Conservation (phyloP, 2,888 invertebrate genomes). For the Protophormia terraenovae region DNA sequence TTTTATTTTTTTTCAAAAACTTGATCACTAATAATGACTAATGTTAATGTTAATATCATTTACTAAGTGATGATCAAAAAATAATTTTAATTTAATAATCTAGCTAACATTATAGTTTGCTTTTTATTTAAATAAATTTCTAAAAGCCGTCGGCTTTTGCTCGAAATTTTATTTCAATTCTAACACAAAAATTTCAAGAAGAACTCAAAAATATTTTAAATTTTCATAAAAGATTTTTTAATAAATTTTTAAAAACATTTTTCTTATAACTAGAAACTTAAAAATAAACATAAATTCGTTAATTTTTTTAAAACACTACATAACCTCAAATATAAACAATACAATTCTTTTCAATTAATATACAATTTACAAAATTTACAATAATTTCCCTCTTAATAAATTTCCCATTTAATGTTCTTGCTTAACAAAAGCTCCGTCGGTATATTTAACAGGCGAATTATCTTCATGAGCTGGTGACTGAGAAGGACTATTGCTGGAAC, state of each 20-base stretch:
- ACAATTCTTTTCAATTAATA: not conserved
- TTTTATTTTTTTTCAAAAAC: no score
- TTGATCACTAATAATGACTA: no score
- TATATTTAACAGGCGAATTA: constrained; percentile 26
- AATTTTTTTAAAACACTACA: constrained; percentile 35
- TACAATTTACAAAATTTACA: constrained; percentile 40
- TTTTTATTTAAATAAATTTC: not conserved
- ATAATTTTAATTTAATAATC: no score
- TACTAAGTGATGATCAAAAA: no score
- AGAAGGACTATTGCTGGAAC: constrained; percentile 66
- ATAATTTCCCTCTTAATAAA: not conserved
- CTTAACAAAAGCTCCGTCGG: constrained; percentile 27
- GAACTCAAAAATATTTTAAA: not conserved
- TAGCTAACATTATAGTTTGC: no score
- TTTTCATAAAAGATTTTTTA: not conserved
- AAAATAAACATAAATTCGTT: constrained; percentile 20
- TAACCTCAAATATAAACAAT: constrained; percentile 36
- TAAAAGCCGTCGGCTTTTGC: not conserved
- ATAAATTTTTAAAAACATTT: not conserved
- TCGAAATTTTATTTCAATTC: not conserved
- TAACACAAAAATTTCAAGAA: not conserved
- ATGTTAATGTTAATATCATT: no score
- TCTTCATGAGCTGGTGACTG: constrained; percentile 48
- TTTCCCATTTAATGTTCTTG: constrained; percentile 39
- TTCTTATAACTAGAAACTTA: constrained; percentile 1